Evolutionary conservation across 1,140 invertebrate species (phyloP), one percentile per base, ranked within the genome.

Genomic region (Galleria mellonella): DNA sequence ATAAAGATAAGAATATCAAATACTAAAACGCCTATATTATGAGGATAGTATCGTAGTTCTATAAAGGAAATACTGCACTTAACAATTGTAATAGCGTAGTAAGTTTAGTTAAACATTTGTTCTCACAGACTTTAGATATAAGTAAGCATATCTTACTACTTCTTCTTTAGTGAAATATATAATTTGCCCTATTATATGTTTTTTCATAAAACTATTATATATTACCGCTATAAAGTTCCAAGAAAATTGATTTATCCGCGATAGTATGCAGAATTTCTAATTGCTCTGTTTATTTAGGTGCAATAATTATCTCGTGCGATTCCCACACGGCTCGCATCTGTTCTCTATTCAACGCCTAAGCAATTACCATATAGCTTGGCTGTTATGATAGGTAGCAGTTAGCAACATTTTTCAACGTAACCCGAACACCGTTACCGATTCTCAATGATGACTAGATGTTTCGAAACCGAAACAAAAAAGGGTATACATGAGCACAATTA

Each of bases 401-500:
- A 23, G 17, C 14, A 37, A 46, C 45, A 51, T 55, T 44, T 50
- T 55, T 51, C 23, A 32, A 32, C 31, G 28, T 53, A 23, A 23
- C 17, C 47, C 42, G 47, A 50, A 47, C 42, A 70, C 64, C 73
- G 72, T 75, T 77, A 77, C 62, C 51, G 55, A 59, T 64, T 67
- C 44, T 43, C 50, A 56, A 69, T 66, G 66, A 75, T 75, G 72
- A 77, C 68, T 72, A 62, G 66, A 52, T 40, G 62, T 70, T 72
- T 70, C 46, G 60, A 54, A 59, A 67, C 39, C 11, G 56, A 53
- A 55, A 73, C 60, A 75, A 79, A 79, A 78, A 74, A 70, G 63
- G 44, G 51, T 57, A 61, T 63, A 55, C 17, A 23, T 23, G 17
- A 65, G 61, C 71, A 74, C 63, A 78, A 79, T 83, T 75, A 75